A percentile compares a stretch with the other conserved stretches of the same genome.
These are phyloP conservation scores for Manacus vitellinus DNA, from an alignment of 2,113 vertebrate genomes.

Conservation along the genomic window DNA sequence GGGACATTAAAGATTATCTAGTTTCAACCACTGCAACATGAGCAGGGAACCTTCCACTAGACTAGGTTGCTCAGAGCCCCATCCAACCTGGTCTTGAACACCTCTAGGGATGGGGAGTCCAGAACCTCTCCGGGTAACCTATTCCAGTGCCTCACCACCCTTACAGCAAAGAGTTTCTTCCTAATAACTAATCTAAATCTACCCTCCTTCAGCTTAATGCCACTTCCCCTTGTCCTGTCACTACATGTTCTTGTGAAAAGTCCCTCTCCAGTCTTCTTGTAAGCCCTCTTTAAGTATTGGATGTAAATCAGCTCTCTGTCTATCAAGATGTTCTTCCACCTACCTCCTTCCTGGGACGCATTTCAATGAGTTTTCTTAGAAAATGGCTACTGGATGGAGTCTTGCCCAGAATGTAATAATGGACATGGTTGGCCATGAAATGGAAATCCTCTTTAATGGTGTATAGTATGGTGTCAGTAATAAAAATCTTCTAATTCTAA, in stretches of 20 bases:
- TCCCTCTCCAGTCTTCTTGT: not conserved
- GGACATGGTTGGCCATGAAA: not conserved
- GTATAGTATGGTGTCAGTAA: not conserved
- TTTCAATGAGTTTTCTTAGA: not conserved
- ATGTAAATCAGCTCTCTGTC: not conserved
- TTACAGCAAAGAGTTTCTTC: not conserved
- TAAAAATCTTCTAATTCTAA: not conserved
- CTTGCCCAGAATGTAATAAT: not conserved
- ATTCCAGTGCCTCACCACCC: not conserved
- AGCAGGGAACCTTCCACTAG: not conserved
- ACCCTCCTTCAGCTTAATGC: not conserved
- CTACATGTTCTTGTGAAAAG: not conserved
- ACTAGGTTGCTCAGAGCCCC: not conserved
- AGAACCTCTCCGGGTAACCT: not conserved
- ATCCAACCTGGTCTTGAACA: not conserved
- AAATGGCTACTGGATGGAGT: not conserved
- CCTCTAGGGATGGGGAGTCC: not conserved
- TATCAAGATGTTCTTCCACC: not conserved
- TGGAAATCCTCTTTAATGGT: not conserved
- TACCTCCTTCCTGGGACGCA: not conserved
- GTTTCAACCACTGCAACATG: fast-evolving
- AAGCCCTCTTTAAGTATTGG: not conserved
- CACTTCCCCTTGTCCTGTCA: not conserved
- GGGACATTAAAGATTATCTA: not conserved
- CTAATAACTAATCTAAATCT: not conserved